These are phyloP conservation scores for Holacanthus passer DNA, from an alignment of 2,113 vertebrate genomes.

Conservation along the genomic window DNA sequence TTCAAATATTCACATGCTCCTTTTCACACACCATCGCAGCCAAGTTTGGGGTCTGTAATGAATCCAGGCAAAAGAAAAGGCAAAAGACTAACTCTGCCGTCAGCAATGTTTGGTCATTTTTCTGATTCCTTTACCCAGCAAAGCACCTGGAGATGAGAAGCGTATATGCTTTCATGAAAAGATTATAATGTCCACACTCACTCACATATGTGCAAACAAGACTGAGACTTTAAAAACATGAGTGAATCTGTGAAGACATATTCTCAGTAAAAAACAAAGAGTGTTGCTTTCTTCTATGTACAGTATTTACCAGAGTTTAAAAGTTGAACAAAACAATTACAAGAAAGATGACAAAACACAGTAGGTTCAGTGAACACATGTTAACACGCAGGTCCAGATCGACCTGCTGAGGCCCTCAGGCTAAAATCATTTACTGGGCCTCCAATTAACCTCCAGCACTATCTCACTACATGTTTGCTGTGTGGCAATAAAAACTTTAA, in stretches of 20 bases:
- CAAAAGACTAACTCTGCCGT: neutral
- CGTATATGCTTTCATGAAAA: neutral
- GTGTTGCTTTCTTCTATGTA: no score
- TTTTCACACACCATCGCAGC: neutral
- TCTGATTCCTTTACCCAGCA: neutral
- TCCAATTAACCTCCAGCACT: neutral
- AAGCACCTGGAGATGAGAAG: neutral
- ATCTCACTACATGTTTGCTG: neutral
- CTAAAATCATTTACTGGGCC: neutral
- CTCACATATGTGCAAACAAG: neutral
- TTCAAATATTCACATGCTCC: neutral
- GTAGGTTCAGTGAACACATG: neutral
- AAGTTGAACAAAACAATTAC: neutral
- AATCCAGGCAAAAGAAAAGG: neutral
- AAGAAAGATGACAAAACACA: neutral
- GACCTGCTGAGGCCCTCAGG: neutral
- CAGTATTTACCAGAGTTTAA: neutral
- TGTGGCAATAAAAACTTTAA: no score
- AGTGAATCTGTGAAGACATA: neutral
- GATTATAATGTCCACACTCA: neutral
- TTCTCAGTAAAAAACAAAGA: neutral
- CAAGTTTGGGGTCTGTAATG: no score
- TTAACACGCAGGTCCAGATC: neutral
- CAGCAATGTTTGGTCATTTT: neutral
- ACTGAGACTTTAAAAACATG: neutral